Evolutionary conservation across 64 coral and sea anemone genomes (phyloP), one percentile per base, ranked within the genome.

Genomic region (Actinia equina): DNA sequence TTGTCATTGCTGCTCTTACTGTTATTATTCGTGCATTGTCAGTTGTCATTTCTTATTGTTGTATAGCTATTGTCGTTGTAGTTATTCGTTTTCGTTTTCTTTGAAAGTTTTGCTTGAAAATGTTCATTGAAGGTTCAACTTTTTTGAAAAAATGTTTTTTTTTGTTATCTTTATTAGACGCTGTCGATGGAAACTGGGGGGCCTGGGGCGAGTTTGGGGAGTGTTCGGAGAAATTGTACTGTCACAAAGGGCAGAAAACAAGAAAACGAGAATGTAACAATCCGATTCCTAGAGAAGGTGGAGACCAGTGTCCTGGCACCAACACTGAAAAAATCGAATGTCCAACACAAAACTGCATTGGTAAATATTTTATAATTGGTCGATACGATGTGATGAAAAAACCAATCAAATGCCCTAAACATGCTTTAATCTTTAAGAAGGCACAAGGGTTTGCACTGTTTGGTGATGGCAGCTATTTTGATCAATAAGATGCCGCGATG

Each of bases 151-250:
- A 2, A 13, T 12, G 55, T 57, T 6, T 12, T 57, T 7, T 57
- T 57, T 14, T 57, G 55, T 57, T 2, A 2, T 2, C 5, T 49
- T 18, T 22, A 54, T 14, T 55, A 89, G 88, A 89, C 84, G 88
- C 82, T 25, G 44, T 89, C 1, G 71, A 89, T 51, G 88, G 88
- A 27, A 44, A 37, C 23, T 89, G 88, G 88, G 37, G 88, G 22
- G 37, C 52, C 9, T 89, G 88, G 88, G 80, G 88, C 53, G 77
- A 77, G 2, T 89, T 19, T 25, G 58, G 79, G 42, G 44, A 55
- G 26, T 89, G 88, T 59, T 83, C 88, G 7, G 88, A 89, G 58
- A 89, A 53, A 84, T 58, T 83, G 43, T 52, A 67, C 62, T 89
- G 88, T 57, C 79, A 83, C 82, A 82, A 43, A 74, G 88, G 88